phyloP scores from a whole-genome alignment of 2,113 vertebrate genomes.

The Natator depressus region DNA sequence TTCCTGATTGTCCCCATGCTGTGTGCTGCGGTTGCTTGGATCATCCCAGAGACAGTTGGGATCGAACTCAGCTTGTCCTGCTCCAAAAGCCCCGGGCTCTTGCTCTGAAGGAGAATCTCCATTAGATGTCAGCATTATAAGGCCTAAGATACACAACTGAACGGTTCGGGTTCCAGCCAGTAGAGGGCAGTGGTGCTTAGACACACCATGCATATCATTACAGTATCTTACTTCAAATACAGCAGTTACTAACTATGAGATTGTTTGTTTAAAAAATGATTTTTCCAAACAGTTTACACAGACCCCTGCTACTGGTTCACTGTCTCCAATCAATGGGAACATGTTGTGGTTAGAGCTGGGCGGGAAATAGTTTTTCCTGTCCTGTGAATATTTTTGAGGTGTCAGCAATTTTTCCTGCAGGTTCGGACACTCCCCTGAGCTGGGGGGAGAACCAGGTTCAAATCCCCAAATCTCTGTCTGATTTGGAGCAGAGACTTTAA shows the following conservation, averaged over 20 bases:
- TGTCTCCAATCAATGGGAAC: neutral
- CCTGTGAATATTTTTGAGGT: too few species aligned
- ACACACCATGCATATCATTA: neutral
- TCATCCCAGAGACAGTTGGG: too few species aligned
- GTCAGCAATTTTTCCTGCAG: too few species aligned
- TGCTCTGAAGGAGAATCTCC: neutral
- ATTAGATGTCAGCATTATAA: neutral
- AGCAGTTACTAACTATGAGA: neutral
- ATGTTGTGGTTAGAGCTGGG: too few species aligned
- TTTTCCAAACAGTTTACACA: neutral
- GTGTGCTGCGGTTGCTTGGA: neutral
- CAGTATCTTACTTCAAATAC: neutral
- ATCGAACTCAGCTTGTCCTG: neutral
- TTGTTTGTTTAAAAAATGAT: neutral
- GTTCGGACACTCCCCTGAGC: too few species aligned
- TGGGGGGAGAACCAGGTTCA: too few species aligned
- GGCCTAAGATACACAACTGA: neutral
- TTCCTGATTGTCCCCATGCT: neutral
- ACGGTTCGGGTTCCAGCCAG: neutral
- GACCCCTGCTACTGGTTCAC: neutral
- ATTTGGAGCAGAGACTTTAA: too few species aligned
- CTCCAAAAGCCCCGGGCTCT: neutral
- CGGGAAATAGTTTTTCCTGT: too few species aligned
- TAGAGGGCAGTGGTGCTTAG: neutral
- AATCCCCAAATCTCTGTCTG: too few species aligned